Evolutionary conservation across 1,140 invertebrate species (phyloP), one percentile per base, ranked within the genome.

Genomic region (Heliconius hermathena): DNA sequence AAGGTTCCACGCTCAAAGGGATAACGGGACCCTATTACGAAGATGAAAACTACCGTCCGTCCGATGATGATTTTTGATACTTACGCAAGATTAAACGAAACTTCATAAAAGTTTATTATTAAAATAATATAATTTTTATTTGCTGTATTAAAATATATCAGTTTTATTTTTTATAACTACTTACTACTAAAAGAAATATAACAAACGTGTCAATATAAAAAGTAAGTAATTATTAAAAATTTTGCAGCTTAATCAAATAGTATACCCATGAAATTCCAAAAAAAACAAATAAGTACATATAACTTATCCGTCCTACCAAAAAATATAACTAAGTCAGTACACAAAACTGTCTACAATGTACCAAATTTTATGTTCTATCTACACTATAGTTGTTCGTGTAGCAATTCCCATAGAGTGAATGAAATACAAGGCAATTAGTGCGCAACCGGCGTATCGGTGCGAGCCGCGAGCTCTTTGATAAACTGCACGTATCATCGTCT

Each of bases 391-490:
- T 16, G 22, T 66, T 26, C 60, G 22, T 16, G 71, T 36, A 71
- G 71, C 71, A n/a, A 71, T 71, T 66, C 71, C 71, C 71, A 71
- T 71, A 38, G 36, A 36, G 36, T 1, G 36, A 36, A 36, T 36
- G 33, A 38, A n/a, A 71, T 71, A 71, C 29, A 71, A 38, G 18
- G 71, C 71, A 71, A 71, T 71, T 71, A 38, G 71, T 71, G 71
- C 38, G 71, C 36, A 71, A 38, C 71, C 71, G 20, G 8, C 36
- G 71, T 20, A 71, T 71, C 71, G 71, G 71, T 71, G 71, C 20
- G 71, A n/a, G 71, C 71, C 71, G 71, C 71, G 29, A 36, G 71
- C 71, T 71, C 71, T 71, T 71, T 71, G 71, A 71, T 71, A 38
- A 71, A 71, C 71, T 71, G 71, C 33, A 38, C 71, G 71, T 71